These are phyloP conservation scores for Microctonus aethiopoides DNA, from an alignment of 2,888 invertebrate species.

Conservation along the genomic window DNA sequence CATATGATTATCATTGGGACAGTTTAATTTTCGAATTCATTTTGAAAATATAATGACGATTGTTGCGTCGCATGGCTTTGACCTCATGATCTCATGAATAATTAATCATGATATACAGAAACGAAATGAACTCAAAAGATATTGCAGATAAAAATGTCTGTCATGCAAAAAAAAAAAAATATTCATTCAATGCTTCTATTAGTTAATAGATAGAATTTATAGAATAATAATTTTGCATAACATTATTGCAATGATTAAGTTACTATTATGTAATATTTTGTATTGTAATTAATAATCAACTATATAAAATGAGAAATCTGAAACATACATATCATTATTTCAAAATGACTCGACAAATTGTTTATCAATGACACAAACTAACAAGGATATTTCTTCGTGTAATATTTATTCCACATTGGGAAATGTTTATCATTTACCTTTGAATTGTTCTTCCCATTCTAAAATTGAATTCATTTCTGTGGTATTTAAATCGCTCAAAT, in stretches of 20 bases:
- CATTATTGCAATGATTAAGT: too few species aligned
- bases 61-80: slow-evolving; percentile 34
- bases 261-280: neutral
- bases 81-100: slow-evolving; percentile 43
- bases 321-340: neutral
- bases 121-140: neutral
- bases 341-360: neutral
- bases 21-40: slow-evolving; percentile 17
- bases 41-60: neutral
- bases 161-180: neutral
- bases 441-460: slow-evolving; percentile 98
- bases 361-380: neutral
- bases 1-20: neutral
- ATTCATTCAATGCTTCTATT: neutral
- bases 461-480: slow-evolving; percentile 95
- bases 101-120: slow-evolving; percentile 9
- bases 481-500: slow-evolving; percentile 91
- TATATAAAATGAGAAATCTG: neutral
- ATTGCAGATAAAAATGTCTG: neutral
- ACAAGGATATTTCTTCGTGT: neutral
- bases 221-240: neutral
- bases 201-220: neutral
- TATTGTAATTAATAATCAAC: neutral
- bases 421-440: slow-evolving; percentile 81
- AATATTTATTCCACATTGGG: too few species aligned